These are phyloP conservation scores for Australoheros facetus DNA, from an alignment of 2,797 vertebrate genomes.

Conservation along the genomic window DNA sequence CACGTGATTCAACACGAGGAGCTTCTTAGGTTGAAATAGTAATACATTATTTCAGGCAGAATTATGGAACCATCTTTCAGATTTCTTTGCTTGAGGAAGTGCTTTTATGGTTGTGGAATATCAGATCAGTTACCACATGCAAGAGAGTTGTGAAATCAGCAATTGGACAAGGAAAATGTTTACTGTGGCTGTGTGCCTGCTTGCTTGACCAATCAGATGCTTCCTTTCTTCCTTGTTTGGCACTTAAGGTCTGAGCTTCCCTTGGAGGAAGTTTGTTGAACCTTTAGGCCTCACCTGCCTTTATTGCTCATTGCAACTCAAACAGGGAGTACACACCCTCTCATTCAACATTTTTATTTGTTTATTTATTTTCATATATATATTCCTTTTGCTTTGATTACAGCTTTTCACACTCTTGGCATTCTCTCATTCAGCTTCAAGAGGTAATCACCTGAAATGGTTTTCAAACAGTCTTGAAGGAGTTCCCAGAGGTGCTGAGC, in stretches of 20 bases:
- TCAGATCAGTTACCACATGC: constrained; percentile 63
- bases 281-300: constrained; percentile 36
- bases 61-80: neutral
- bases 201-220: constrained; percentile 38
- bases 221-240: neutral
- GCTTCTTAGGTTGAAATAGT: neutral
- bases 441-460: too few species aligned
- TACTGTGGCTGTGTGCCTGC: constrained; percentile 30
- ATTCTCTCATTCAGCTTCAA: too few species aligned
- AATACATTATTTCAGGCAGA: neutral
- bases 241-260: constrained; percentile 17
- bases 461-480: too few species aligned
- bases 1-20: neutral
- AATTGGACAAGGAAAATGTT: constrained; percentile 49
- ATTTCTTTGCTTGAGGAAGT: constrained; percentile 55
- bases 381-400: too few species aligned
- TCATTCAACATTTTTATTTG: too few species aligned
- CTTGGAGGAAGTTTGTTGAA: constrained; percentile 30
- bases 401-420: too few species aligned
- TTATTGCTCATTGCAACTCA: constrained; percentile 36
- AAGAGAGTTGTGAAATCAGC: constrained; percentile 42
- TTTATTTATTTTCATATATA: too few species aligned
- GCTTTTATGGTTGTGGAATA: constrained; percentile 37
- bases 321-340: neutral
- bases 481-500: too few species aligned